phyloP scores from a whole-genome alignment of 2,888 invertebrate species.

The Lithophane leautieri region DNA sequence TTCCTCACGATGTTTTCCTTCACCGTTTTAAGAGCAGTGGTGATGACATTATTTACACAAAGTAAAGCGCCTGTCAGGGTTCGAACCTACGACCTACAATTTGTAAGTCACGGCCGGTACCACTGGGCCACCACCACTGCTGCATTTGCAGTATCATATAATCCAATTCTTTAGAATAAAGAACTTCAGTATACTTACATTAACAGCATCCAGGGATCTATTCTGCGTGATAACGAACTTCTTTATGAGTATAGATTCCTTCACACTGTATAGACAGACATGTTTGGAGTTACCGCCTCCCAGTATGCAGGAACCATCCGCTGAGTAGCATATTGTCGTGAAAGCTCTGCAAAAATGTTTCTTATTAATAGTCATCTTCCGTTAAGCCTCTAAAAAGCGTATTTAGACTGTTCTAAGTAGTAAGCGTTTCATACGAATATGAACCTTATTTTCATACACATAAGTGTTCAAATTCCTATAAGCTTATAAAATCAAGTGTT shows the following conservation, averaged over 20 bases:
- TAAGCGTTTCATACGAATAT: too few species aligned
- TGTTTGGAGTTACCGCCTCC: conserved; percentile 98
- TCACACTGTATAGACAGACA: conserved; percentile 97
- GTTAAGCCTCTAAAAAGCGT: neutral
- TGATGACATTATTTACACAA: too few species aligned
- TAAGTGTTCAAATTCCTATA: too few species aligned
- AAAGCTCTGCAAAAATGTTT: conserved; percentile 93
- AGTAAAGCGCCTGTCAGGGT: too few species aligned
- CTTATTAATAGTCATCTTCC: neutral
- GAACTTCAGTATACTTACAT: conserved; percentile 91
- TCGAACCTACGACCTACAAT: too few species aligned
- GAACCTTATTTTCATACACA: too few species aligned
- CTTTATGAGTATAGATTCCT: conserved; percentile 95
- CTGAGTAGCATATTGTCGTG: conserved; percentile 97
- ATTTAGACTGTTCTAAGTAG: neutral
- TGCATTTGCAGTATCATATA: too few species aligned
- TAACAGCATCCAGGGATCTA: conserved; percentile 97
- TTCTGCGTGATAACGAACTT: conserved; percentile 99
- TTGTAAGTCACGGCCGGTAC: too few species aligned
- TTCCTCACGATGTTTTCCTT: too few species aligned
- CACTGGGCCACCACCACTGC: too few species aligned
- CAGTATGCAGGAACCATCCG: conserved; percentile 97
- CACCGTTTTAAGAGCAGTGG: too few species aligned
- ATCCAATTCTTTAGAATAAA: neutral
- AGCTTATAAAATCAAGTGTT: too few species aligned